Base-by-base conservation (phyloP, 1,140 invertebrate genomes). In the Vanessa atalanta region DNA sequence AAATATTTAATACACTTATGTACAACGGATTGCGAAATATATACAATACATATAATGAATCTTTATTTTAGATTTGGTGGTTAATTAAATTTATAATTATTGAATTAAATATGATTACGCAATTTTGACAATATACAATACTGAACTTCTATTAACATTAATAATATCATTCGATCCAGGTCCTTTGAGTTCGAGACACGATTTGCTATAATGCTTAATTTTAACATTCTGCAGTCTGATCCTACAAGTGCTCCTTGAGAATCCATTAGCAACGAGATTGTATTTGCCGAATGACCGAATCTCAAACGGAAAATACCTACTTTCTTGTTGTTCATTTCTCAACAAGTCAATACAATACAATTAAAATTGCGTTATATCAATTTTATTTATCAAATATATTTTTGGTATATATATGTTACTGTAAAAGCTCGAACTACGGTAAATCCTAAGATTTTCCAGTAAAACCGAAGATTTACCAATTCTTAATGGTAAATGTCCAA, bases 221-320 rank as follows among this genome's bases (percentile, higher is more conserved):
- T 57, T 57, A 57, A 26, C 53, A 23, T 26, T 23, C 23, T 53
- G 51, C 51, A 53, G 15, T 20, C 51, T 16, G 51, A 53, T 57
- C 20, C 53, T 23, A 57, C 16, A n/a, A n/a, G 53, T 23, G 53
- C 14, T 61, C 26, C 26, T 61, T 23, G 14, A 37, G 26, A 61
- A 37, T 61, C 57, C 57, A 43, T 61, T 61, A 61, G 57, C 23
- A 23, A 61, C 31, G n/a, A 31, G 57, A 61, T 61, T 31, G 12
- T 61, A 16, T 61, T 61, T 61, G 57, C 16, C 57, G 57, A 61
- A 37, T 37, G 12, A 8, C 57, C 26, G 55, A 57, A 57, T 57
- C 55, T 9, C 0, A 37, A 37, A 60, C 23, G 55, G 26, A 14
- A 61, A 61, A 57, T 57, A 43, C 1, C 7, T 43, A 13, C 20